Evolutionary conservation across 2,113 vertebrate genomes (phyloP).

Genomic region (Glaucomys volans): DNA sequence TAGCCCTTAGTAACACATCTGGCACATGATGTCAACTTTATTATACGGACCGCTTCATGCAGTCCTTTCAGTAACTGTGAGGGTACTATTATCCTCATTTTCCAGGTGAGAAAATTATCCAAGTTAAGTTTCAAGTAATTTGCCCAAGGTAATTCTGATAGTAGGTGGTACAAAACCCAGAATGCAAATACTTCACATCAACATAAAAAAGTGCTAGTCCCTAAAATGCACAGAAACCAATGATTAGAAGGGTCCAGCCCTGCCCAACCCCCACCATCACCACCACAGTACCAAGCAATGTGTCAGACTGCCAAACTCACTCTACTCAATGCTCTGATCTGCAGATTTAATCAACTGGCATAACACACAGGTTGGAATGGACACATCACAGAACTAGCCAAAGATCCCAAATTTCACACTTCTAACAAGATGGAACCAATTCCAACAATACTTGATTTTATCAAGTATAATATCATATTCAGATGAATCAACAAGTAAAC

Average conservation of each 20-base stretch:
- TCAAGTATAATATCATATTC: not conserved
- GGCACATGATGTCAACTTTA: rapidly evolving
- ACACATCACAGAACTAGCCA: not conserved
- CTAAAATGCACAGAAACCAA: not conserved
- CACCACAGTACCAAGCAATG: not conserved
- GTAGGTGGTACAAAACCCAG: not conserved
- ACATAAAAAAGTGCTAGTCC: not conserved
- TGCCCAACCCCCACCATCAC: not conserved
- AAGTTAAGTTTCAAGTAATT: not conserved
- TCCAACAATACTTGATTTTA: not conserved
- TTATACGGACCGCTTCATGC: not conserved
- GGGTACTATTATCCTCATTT: not conserved
- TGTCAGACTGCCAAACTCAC: not conserved
- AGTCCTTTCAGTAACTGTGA: not conserved
- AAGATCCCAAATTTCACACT: constrained; percentile 3
- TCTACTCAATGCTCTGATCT: not conserved
- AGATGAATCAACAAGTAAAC: not conserved
- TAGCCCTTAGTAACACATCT: no score
- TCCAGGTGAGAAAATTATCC: constrained; percentile 14
- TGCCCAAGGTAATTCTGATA: not conserved
- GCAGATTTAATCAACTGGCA: not conserved
- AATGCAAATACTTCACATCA: not conserved
- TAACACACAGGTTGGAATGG: not conserved
- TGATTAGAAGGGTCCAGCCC: not conserved
- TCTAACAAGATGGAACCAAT: not conserved